These are phyloP conservation scores for Falco columbarius DNA, from an alignment of 2,797 vertebrate genomes.

Conservation along the genomic window DNA sequence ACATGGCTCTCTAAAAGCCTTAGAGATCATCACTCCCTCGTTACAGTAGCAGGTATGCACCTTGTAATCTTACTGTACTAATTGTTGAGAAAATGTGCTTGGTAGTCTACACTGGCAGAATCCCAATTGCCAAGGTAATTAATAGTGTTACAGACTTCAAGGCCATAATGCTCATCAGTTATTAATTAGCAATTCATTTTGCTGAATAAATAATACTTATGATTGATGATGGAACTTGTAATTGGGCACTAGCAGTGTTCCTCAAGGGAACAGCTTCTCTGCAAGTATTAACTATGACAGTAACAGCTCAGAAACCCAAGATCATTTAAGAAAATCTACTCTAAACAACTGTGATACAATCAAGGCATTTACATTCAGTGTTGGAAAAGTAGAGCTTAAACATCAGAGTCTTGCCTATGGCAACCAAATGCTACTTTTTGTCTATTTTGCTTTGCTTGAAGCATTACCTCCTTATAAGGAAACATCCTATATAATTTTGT, in stretches of 20 bases:
- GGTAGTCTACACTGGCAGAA: constrained; percentile 85
- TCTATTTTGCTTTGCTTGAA: background rate
- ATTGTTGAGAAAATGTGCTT: constrained; percentile 85
- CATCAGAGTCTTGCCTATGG: background rate
- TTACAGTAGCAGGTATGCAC: constrained; percentile 82
- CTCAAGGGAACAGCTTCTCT: constrained; percentile 87
- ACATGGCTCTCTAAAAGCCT: constrained; percentile 72
- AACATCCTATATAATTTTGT: constrained; percentile 12
- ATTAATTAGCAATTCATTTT: constrained; percentile 99
- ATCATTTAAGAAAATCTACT: constrained; percentile 69
- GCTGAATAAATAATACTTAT: constrained; percentile 99
- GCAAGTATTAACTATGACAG: constrained; percentile 87
- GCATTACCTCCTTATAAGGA: background rate
- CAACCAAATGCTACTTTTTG: constrained; percentile 22
- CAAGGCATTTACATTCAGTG: constrained; percentile 52
- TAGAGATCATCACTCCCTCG: constrained; percentile 58
- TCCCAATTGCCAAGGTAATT: constrained; percentile 93
- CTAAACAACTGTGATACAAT: constrained; percentile 73
- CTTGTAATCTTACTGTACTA: constrained; percentile 79
- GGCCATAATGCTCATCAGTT: constrained; percentile 99
- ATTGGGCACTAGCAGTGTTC: constrained; percentile 93
- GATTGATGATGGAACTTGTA: constrained; percentile 99
- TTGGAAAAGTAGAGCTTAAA: constrained; percentile 25
- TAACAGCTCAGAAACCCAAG: constrained; percentile 79
- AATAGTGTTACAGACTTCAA: constrained; percentile 95